Conservation (phyloP, 37 sponge, comb jelly and placozoan species). For the Spongia lamella region DNA sequence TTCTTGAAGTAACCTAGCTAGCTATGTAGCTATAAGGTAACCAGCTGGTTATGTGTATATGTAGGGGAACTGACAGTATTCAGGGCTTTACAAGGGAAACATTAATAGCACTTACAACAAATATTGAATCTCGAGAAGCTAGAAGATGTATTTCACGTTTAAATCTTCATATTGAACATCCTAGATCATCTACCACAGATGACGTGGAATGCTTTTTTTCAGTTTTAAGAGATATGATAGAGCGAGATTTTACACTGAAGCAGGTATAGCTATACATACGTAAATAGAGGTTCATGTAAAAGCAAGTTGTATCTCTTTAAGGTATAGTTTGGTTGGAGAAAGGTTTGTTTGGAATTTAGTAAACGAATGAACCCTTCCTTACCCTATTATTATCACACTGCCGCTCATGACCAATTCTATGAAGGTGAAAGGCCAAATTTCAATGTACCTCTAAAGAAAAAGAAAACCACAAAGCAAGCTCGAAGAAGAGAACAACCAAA, state of each 20-base stretch:
- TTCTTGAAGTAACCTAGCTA: no score
- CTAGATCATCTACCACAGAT: conserved; percentile 39
- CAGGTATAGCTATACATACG: background rate
- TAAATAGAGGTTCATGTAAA: no score
- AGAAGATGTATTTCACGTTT: background rate
- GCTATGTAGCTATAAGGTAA: no score
- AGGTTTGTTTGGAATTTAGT: conserved; percentile 13
- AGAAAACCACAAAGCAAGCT: background rate
- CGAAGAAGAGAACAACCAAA: conserved; percentile 18
- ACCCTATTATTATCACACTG: conserved; percentile 21
- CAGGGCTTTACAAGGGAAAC: conserved; percentile 34
- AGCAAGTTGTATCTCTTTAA: no score
- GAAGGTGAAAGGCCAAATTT: conserved; percentile 11
- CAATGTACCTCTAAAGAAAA: background rate
- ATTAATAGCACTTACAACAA: conserved; percentile 14
- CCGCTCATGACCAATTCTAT: conserved; percentile 20
- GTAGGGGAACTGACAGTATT: conserved; percentile 1
- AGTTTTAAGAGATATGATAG: conserved; percentile 11
- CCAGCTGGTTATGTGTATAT: background rate
- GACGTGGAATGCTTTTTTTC: conserved; percentile 41
- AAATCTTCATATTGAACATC: conserved; percentile 16
- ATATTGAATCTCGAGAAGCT: conserved; percentile 31
- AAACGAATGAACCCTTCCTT: conserved; percentile 24
- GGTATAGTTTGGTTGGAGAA: background rate
- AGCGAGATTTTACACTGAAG: conserved; percentile 9